Evolutionary conservation across 2,888 invertebrate species (phyloP).

Genomic region (Tetramorium bicarinatum): DNA sequence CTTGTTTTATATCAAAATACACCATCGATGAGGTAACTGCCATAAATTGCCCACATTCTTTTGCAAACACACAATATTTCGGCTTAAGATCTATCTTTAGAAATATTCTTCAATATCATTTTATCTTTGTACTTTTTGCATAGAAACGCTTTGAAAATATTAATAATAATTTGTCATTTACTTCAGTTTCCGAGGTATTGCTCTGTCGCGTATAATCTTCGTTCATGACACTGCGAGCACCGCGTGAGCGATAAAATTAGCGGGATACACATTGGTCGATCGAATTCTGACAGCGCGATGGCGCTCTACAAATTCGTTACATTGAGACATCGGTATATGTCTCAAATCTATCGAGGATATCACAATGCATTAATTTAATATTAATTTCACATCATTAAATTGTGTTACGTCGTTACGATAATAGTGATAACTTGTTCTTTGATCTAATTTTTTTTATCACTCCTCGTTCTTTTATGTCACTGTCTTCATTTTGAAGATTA

Average conservation of each 20-base stretch:
- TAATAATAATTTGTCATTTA: constrained; percentile 26
- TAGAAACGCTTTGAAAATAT: constrained; percentile 3
- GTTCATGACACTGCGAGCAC: constrained; percentile 32
- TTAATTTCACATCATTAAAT: constrained; percentile 9
- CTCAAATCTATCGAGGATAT: constrained; percentile 21
- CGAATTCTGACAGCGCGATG: constrained; percentile 39
- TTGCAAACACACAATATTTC: constrained; percentile 28
- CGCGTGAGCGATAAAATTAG: constrained; percentile 48
- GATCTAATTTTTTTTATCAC: neutral
- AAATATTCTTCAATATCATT: constrained; percentile 16
- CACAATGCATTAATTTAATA: neutral
- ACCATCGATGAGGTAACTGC: constrained; percentile 36
- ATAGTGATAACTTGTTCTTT: neutral
- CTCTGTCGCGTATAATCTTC: constrained; percentile 24
- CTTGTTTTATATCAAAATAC: constrained; percentile 13
- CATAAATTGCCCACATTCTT: constrained; percentile 33
- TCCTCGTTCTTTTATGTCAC: neutral
- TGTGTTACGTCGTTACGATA: neutral
- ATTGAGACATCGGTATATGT: constrained; percentile 26
- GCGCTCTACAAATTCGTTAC: constrained; percentile 40
- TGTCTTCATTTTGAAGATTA: constrained; percentile 12
- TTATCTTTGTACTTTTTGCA: neutral
- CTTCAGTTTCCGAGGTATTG: constrained; percentile 18
- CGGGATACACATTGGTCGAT: constrained; percentile 40
- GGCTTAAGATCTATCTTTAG: constrained; percentile 18